These are phyloP conservation scores for Epizoanthus fatuus DNA, from an alignment of 92 coral and sea anemone genomes.

Conservation along the genomic window DNA sequence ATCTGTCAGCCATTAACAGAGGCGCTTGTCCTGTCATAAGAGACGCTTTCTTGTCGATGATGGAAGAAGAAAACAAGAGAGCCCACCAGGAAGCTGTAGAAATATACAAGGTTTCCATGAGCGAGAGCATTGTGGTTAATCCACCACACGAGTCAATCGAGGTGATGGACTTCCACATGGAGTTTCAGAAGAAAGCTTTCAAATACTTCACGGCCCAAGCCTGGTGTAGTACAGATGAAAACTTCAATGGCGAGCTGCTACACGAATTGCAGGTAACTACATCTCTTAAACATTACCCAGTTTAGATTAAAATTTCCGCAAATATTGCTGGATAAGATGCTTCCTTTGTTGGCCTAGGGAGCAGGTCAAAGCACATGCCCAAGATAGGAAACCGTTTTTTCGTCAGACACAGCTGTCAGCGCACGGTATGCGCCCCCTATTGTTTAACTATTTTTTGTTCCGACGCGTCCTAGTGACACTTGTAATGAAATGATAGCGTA, in stretches of 20 bases:
- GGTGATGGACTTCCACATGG: slow-evolving; percentile 31
- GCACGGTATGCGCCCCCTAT: no score
- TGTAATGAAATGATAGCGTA: neutral
- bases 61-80: neutral
- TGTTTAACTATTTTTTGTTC: no score
- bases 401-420: no score
- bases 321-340: neutral
- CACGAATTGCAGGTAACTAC: slow-evolving; percentile 1
- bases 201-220: slow-evolving; percentile 9
- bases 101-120: neutral
- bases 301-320: neutral
- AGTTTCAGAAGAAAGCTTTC: slow-evolving; percentile 24
- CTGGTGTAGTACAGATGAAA: slow-evolving; percentile 40
- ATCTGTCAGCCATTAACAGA: slow-evolving; percentile 34
- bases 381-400: no score
- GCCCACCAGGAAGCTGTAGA: slow-evolving; percentile 1
- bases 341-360: neutral
- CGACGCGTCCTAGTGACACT: neutral
- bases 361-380: no score
- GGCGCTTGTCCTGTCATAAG: slow-evolving; percentile 40
- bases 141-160: neutral
- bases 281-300: neutral
- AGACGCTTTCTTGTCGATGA: slow-evolving; percentile 19
- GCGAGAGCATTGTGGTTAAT: neutral
- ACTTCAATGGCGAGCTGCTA: slow-evolving; percentile 9